Evolutionary conservation across 2,797 vertebrate genomes (phyloP).

Genomic region (Peromyscus attwateri): DNA sequence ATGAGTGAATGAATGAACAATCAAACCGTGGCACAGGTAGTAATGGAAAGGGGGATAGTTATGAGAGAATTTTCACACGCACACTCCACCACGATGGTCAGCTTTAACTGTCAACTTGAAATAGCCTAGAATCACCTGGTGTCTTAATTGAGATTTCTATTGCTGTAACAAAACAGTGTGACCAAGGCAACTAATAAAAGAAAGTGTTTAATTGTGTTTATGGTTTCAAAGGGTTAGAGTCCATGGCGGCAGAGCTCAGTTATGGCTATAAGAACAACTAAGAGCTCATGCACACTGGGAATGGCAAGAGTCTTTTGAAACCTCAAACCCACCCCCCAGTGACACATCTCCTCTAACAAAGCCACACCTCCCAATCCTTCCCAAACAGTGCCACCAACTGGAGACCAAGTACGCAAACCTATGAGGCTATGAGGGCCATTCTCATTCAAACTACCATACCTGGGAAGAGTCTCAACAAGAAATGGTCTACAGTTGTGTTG

Average conservation of each 20-base stretch:
- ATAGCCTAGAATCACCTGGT: not conserved
- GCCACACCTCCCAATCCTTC: not conserved
- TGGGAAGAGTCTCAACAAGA: not conserved
- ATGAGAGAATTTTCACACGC: not conserved
- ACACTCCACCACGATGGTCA: not conserved
- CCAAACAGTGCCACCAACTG: not conserved
- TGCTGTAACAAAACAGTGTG: not conserved
- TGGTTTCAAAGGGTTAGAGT: not conserved
- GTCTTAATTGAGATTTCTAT: not conserved
- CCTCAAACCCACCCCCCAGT: no score
- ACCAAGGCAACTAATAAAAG: not conserved
- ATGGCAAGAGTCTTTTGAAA: not conserved
- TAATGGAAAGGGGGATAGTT: not conserved
- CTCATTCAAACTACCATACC: not conserved
- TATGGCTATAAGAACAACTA: not conserved
- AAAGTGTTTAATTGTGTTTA: not conserved
- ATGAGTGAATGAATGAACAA: not conserved
- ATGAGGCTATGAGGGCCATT: not conserved
- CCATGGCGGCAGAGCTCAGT: not conserved
- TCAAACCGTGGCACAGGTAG: not conserved
- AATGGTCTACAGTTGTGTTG: not conserved
- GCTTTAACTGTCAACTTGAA: not conserved
- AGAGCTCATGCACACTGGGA: not conserved
- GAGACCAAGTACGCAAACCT: not conserved
- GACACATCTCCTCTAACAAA: not conserved